Evolutionary conservation across 2,797 vertebrate genomes (phyloP).

Genomic region (Austrolebias charrua): DNA sequence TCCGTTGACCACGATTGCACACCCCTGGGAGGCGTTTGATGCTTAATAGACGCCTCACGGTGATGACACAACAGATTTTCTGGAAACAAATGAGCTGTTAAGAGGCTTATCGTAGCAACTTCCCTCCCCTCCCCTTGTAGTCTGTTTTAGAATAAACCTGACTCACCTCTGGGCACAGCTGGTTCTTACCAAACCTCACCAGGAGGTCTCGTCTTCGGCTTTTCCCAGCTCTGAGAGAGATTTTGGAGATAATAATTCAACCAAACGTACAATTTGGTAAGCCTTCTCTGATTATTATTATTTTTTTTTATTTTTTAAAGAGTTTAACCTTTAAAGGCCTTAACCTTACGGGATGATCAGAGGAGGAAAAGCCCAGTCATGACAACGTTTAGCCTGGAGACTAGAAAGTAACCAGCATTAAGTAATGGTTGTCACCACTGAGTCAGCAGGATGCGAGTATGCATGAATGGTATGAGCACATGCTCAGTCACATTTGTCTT

Average conservation of each 20-base stretch:
- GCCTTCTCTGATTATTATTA: too few relatives aligned
- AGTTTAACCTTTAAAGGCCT: not conserved
- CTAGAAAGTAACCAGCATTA: conserved; percentile 21
- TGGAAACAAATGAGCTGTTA: conserved; percentile 59
- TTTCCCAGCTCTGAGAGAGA: not conserved
- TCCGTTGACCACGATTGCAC: conserved; percentile 21
- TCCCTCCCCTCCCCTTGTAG: conserved; percentile 24
- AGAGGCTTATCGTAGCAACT: conserved; percentile 26
- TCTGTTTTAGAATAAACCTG: conserved; percentile 67
- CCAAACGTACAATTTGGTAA: too few relatives aligned
- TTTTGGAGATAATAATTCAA: conserved; percentile 19
- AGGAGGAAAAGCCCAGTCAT: conserved; percentile 5
- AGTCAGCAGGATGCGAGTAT: conserved; percentile 51
- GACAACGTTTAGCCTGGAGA: conserved; percentile 8
- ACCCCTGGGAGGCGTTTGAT: conserved; percentile 34
- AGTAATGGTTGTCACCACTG: conserved; percentile 33
- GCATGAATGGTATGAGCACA: conserved; percentile 36
- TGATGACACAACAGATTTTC: conserved; percentile 72
- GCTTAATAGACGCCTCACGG: conserved; percentile 46
- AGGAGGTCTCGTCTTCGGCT: conserved; percentile 4
- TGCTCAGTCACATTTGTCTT: conserved; percentile 48
- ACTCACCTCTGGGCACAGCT: conserved; percentile 72
- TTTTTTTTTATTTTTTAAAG: too few relatives aligned
- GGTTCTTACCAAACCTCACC: conserved; percentile 57
- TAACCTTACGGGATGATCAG: not conserved